A percentile compares a stretch with the other conserved stretches of the same genome.
These are phyloP conservation scores for Ceryle rudis DNA, from an alignment of 2,797 vertebrate species.

Conservation along the genomic window DNA sequence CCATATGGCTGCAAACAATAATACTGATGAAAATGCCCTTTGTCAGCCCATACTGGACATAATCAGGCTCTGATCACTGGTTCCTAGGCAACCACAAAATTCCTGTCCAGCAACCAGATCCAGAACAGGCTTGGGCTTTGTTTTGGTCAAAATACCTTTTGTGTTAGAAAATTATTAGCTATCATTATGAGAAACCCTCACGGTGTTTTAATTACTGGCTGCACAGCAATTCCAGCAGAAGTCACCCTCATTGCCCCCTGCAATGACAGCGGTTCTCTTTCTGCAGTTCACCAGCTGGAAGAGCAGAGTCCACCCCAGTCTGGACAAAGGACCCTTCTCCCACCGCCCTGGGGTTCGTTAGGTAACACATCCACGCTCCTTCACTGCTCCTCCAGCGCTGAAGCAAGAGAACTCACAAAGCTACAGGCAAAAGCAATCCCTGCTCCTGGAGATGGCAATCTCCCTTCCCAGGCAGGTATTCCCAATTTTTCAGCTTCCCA, in stretches of 20 bases:
- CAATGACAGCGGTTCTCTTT: accelerated
- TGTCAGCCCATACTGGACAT: neutral
- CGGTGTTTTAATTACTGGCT: neutral
- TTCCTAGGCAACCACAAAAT: conserved; percentile 67
- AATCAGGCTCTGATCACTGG: neutral
- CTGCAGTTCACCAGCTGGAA: neutral
- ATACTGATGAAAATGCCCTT: conserved; percentile 1
- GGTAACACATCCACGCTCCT: accelerated
- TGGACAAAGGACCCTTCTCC: neutral
- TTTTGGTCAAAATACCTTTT: conserved; percentile 4
- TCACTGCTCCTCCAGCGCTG: accelerated
- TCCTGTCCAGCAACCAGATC: neutral
- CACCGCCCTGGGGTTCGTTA: neutral
- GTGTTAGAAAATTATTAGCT: neutral
- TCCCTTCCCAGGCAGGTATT: neutral
- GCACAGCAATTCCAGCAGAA: neutral
- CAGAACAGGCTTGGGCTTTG: neutral
- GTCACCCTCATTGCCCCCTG: neutral
- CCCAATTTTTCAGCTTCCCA: neutral
- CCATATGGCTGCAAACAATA: accelerated
- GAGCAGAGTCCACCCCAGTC: neutral
- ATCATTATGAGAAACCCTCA: neutral
- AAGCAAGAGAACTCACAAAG: neutral
- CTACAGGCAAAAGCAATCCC: neutral
- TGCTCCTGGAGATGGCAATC: neutral